Evolutionary conservation across 2,888 invertebrate species (phyloP).

Genomic region (Rutpela maculata): DNA sequence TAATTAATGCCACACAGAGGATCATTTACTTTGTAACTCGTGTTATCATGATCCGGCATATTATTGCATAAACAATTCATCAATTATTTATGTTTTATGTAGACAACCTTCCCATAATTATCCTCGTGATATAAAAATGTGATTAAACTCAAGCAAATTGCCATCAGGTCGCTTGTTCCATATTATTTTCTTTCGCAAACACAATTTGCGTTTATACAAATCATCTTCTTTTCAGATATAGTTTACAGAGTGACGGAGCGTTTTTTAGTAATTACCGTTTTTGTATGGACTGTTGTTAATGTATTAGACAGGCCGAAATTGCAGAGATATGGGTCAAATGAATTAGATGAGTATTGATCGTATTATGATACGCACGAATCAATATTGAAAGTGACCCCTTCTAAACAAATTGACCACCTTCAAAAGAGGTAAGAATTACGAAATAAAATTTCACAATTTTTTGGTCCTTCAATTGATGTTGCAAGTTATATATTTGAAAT

Average conservation of each 20-base stretch:
- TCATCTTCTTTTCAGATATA: conserved; percentile 10
- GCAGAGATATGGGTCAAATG: neutral
- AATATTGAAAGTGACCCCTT: no score
- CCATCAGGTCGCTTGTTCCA: conserved; percentile 11
- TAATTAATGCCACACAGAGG: conserved; percentile 26
- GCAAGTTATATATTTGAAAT: no score
- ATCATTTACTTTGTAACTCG: conserved; percentile 20
- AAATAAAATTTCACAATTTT: no score
- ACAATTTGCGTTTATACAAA: conserved; percentile 18
- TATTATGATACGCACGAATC: no score
- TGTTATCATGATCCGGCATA: conserved; percentile 16
- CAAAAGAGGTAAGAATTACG: no score
- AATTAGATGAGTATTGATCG: no score
- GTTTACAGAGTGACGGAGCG: conserved; percentile 1
- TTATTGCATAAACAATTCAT: conserved; percentile 22
- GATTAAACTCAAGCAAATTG: conserved; percentile 13
- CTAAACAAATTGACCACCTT: no score
- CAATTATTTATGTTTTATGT: conserved; percentile 34
- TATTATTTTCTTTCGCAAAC: conserved; percentile 23
- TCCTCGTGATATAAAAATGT: conserved; percentile 14
- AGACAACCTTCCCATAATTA: conserved; percentile 21
- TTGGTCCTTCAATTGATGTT: no score
- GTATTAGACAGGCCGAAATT: neutral
- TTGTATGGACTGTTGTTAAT: neutral
- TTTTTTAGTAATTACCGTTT: neutral